These are phyloP conservation scores for Hoplodrina blanda DNA, from an alignment of 2,888 invertebrate species.

Conservation along the genomic window DNA sequence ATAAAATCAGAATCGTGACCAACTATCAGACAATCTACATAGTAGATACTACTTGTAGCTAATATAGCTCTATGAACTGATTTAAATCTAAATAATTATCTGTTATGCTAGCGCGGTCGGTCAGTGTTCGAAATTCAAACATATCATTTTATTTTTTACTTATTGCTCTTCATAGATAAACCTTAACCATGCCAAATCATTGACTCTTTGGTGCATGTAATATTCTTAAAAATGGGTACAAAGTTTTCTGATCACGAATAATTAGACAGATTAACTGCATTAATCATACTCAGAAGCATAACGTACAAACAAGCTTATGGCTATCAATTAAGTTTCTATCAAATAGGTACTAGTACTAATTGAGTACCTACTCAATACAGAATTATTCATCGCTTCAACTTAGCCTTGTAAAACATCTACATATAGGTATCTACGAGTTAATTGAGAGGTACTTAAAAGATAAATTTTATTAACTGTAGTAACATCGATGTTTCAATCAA, in stretches of 20 bases:
- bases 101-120: too few species aligned
- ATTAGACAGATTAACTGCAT: not conserved
- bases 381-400: slow-evolving; percentile 23
- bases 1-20: slow-evolving; percentile 22
- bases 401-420: slow-evolving; percentile 35
- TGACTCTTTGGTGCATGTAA: too few species aligned
- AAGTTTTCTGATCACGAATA: too few species aligned
- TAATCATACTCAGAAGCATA: not conserved
- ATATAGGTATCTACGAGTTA: too few species aligned
- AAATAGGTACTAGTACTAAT: slow-evolving; percentile 13
- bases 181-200: too few species aligned
- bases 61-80: slow-evolving; percentile 10
- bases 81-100: slow-evolving; percentile 12
- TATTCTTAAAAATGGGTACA: too few species aligned
- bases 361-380: slow-evolving; percentile 11
- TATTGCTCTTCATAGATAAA: too few species aligned
- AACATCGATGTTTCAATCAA: slow-evolving; percentile 36
- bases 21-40: slow-evolving; percentile 12
- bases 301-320: slow-evolving; percentile 3
- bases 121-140: too few species aligned
- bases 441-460: slow-evolving; percentile 1
- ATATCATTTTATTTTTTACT: too few species aligned
- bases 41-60: not conserved
- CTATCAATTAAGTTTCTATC: slow-evolving; percentile 24
- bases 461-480: slow-evolving; percentile 21